Base-by-base conservation (phyloP, 2,797 vertebrate genomes). In the Falco cherrug region DNA sequence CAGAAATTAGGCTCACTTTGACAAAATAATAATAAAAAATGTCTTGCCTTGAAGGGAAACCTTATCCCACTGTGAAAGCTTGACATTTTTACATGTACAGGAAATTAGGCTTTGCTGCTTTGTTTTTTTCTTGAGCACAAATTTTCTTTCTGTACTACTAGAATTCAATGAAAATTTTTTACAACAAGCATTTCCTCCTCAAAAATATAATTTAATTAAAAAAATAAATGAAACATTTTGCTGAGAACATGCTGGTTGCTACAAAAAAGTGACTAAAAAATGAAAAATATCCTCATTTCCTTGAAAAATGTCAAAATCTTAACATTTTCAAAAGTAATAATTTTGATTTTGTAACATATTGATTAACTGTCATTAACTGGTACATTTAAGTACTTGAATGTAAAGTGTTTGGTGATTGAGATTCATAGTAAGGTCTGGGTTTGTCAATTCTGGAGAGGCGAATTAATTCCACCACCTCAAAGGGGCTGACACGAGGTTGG, bases 401-500 rank as follows among this genome's bases (percentile, higher is more conserved):
- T 1, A 4, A 48, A 68, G 18, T 37, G 5, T 68, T 87, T 64
- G 5, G 15, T 64, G 17, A 29, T 11, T 59, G 24, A 82, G 19
- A 41, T 39, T 87, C n/a, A 26, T 26, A 10, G 4, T 71, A 56
- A 89, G 12, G 16, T 71, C 50, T 33, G 7, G 2, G 2, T 20
- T 75, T 77, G 22, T 60, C 35, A 37, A 17, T 45, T 84, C 16
- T 76, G 31, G 37, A 64, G 41, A 75, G 3, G 43, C 2, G 2
- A 54, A 13, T 76, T 26, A 77, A 70, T 88, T 60, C 54, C 83
- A 5, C 3, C 17, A 41, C 16, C 31, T 89, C 13, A 18, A 81
- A 51, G 18, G 16, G 6, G 2, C 4, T 53, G 45, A 13, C 14
- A 26, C 1, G 6, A 28, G 8, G 1, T 9, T 60, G 28, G 25